Base-by-base conservation (phyloP, 2,888 invertebrate genomes). In the Leucozona laternaria region DNA sequence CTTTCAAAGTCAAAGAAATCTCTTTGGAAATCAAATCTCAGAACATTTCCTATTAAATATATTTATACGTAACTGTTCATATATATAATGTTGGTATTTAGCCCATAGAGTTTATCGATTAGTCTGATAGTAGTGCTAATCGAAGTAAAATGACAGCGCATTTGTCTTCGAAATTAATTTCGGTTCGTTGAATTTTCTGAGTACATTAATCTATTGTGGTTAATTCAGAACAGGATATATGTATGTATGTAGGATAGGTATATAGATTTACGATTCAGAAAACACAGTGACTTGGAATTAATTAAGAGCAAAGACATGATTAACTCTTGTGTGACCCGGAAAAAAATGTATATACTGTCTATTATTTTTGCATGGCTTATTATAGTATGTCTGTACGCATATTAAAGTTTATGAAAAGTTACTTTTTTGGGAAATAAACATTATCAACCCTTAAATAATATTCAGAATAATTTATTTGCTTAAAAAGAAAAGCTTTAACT, bases 121-220 rank as follows among this genome's bases (percentile, higher is more conserved):
- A 50, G 22, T 40, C 60, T 60, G 64, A 75, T 43, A 60, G 58
- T 78, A 60, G 60, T 45, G 37, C 37, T 72, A 64, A 79, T 79
- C 45, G 71, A 64, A 71, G 45, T 20, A 55, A 79, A 71, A 72
- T 71, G 45, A 71, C 55, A 62, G 37, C 22, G 25, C 50, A 79
- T 79, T 72, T 71, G 55, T 79, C 79, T 66, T 66, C n/a, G 13
- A 57, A 66, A 76, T 76, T 66, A 76, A 76, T 76, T 76, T 45
- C 43, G 40, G 43, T 55, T 64, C 43, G 62, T 64, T 53, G 60
- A 71, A 28, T 53, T 62, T 71, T 20, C 31, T 34, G 34, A 79
- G 58, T 57, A 64, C 62, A 64, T 53, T 78, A 53, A 58, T 68
- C 68, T 68, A 53, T 53, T 15, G 31, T 68, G 68, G 66, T 48